Conservation (phyloP, 2,888 invertebrate genomes). For the Dryococelus australis region DNA sequence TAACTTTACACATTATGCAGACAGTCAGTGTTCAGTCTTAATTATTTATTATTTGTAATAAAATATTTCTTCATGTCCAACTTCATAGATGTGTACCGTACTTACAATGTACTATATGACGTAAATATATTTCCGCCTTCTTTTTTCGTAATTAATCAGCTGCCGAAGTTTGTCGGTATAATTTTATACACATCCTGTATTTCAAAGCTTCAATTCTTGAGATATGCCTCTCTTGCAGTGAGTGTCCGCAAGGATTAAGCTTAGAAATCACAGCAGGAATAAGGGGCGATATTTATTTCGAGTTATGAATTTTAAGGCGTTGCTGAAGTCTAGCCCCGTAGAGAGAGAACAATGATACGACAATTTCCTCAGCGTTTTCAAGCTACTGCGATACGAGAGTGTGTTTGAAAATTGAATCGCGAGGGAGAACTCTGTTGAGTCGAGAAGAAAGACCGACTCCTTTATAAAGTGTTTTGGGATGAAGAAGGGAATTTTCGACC, state of each 20-base stretch:
- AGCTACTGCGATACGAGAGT: not conserved
- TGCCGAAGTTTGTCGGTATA: too few species aligned
- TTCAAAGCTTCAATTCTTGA: not conserved
- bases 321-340: not conserved
- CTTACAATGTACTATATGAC: too few species aligned
- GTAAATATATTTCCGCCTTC: too few species aligned
- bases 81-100: too few species aligned
- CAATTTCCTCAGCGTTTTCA: not conserved
- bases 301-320: constrained; percentile 43
- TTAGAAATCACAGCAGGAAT: not conserved
- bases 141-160: too few species aligned
- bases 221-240: not conserved
- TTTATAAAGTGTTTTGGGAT: not conserved
- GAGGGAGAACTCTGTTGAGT: not conserved
- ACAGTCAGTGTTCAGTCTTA: too few species aligned
- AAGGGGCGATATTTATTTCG: constrained; percentile 43
- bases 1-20: too few species aligned
- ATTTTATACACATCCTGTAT: too few species aligned
- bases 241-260: not conserved
- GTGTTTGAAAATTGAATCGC: constrained; percentile 25
- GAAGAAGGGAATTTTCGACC: constrained; percentile 13
- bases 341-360: not conserved
- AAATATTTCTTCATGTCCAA: too few species aligned
- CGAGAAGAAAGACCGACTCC: not conserved
- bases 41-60: too few species aligned